Base-by-base conservation (phyloP, 2,888 invertebrate genomes). In the Plebejus argus region DNA sequence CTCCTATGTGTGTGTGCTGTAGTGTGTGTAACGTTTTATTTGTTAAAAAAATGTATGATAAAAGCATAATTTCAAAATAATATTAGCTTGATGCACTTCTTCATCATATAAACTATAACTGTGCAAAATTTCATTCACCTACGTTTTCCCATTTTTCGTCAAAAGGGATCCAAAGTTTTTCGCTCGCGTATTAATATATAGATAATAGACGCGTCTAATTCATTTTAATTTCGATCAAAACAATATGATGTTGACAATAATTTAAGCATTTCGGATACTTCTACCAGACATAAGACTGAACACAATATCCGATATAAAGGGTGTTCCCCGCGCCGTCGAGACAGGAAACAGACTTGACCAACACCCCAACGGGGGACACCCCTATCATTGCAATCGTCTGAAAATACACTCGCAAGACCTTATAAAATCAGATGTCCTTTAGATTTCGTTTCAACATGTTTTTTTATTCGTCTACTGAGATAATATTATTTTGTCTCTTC, bases 341-440 rank as follows among this genome's bases (percentile, higher is more conserved):
- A 66, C 66, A 66, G 66, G 66, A 66, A 66, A 66, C 28, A 33
- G 66, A 6, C 66, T 66, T 66, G 66, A 66, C 66, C 66, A 15
- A 33, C 66, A 28, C 66, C 66, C 66, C 33, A 28, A 28, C 4
- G 28, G 66, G 66, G 28, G 66, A 28, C 23, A 28, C 20, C 66
- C 66, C 66, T 66, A 18, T 66, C 66, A 23, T 61, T 58, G 61
- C 61, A 28, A 28, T 33, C 66, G 66, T 28, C 66, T 66, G 66
- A 66, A 28, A 66, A 66, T 66, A 66, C 66, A 66, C 61, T 23
- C n/a, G 10, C 61, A 61, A 20, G 23, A 61, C 66, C 66, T 66
- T 33, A 66, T 33, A 33, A 66, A 66, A 66, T 66, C 28, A 66
- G 28, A 66, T 66, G 28, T 66, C 66, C 20, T 66, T 66, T 66